These are phyloP conservation scores for Hemibagrus guttatus DNA, from an alignment of 2,797 vertebrate genomes.

Conservation along the genomic window DNA sequence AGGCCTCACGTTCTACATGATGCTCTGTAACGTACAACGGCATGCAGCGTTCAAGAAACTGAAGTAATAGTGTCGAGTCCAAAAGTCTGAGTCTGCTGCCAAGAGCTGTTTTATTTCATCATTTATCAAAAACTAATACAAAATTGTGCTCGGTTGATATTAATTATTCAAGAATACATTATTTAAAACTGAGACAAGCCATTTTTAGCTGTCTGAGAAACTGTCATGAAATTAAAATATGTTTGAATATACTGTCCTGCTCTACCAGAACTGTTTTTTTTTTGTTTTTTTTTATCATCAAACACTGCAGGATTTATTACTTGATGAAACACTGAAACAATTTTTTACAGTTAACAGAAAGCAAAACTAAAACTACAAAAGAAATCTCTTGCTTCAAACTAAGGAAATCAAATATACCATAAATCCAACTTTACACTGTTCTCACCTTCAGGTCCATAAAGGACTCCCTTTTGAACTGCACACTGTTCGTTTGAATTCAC, in stretches of 20 bases:
- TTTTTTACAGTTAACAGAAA: background rate
- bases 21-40: background rate
- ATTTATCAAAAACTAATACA: conserved; percentile 33
- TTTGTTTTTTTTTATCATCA: background rate
- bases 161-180: conserved; percentile 32
- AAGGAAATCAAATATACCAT: background rate
- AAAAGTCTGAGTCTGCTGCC: conserved; percentile 22
- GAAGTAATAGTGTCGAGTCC: conserved; percentile 6
- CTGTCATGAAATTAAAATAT: conserved; percentile 12
- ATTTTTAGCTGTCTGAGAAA: conserved; percentile 49
- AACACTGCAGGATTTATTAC: background rate
- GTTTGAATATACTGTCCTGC: conserved; percentile 11
- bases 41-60: conserved; percentile 14
- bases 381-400: too few relatives aligned
- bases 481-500: background rate
- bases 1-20: background rate
- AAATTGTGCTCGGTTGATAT: conserved; percentile 25
- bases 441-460: background rate
- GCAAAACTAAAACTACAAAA: background rate
- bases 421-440: background rate
- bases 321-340: background rate
- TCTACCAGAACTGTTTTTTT: background rate
- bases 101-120: conserved; percentile 32
- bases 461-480: background rate
- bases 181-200: conserved; percentile 30